Evolutionary conservation across 2,113 vertebrate species (phyloP).

Genomic region (Tupaia tana): DNA sequence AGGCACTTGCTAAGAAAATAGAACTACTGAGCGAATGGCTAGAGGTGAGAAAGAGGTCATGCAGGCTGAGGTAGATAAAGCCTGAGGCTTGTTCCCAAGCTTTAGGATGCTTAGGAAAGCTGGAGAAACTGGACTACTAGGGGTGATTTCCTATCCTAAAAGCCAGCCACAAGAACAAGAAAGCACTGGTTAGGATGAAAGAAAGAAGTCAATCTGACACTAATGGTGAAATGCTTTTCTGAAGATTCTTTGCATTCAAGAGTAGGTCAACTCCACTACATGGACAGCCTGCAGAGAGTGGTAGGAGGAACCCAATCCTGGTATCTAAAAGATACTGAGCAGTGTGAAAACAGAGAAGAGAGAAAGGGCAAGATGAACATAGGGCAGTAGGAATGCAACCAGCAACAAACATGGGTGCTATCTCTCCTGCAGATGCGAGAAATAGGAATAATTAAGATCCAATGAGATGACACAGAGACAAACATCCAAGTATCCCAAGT

Average conservation of each 20-base stretch:
- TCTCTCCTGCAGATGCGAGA: neutral
- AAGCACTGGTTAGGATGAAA: neutral
- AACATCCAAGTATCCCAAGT: neutral
- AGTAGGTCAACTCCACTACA: neutral
- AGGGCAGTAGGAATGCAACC: neutral
- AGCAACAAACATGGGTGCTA: neutral
- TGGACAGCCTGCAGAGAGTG: too few relatives aligned
- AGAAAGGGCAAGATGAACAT: neutral
- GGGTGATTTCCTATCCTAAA: neutral
- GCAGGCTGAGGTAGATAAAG: neutral
- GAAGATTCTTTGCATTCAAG: neutral
- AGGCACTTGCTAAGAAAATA: neutral
- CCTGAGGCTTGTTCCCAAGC: neutral
- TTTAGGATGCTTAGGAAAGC: neutral
- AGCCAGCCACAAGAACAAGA: neutral
- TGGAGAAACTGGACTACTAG: neutral
- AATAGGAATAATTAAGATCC: neutral
- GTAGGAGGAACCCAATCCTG: neutral
- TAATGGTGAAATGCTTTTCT: neutral
- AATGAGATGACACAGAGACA: neutral
- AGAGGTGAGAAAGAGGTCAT: neutral
- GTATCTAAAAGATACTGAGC: neutral
- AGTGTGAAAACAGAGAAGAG: neutral
- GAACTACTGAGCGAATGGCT: constrained; percentile 22
- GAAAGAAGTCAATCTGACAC: neutral